phyloP scores from a whole-genome alignment of 2,888 invertebrate genomes.

The Perizoma flavofasciatum region DNA sequence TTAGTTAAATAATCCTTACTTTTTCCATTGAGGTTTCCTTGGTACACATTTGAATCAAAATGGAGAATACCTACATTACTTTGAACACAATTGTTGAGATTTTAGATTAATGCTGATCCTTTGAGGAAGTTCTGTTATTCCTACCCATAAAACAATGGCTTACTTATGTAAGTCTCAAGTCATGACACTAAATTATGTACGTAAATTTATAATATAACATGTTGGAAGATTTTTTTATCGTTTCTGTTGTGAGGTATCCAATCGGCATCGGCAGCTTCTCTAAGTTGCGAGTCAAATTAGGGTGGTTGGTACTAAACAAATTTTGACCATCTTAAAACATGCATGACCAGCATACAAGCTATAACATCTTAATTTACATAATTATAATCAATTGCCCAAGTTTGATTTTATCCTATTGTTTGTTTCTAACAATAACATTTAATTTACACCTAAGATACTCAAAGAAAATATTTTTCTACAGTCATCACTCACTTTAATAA shows the following conservation, averaged over 20 bases:
- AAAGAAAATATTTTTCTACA: slow-evolving; percentile 33
- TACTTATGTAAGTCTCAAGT: too few species aligned
- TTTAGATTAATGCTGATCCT: neutral
- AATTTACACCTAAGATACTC: slow-evolving; percentile 32
- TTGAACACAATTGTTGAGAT: neutral
- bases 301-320: slow-evolving; percentile 6
- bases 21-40: neutral
- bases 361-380: slow-evolving; percentile 20
- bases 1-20: neutral
- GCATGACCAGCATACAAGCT: slow-evolving; percentile 30
- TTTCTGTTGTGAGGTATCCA: slow-evolving; percentile 5
- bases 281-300: neutral
- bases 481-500: slow-evolving; percentile 27
- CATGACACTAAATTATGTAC: neutral
- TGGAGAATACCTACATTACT: neutral
- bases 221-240: slow-evolving; percentile 15
- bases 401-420: slow-evolving; percentile 33
- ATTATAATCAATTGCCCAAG: slow-evolving; percentile 33
- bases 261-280: slow-evolving; percentile 1
- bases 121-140: neutral
- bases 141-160: too few species aligned
- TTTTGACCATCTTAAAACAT: slow-evolving; percentile 8
- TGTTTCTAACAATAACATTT: slow-evolving; percentile 36
- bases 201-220: neutral
- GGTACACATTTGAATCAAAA: neutral